Percentiles rank a stretch among this genome's conserved stretches.
Conservation (phyloP, 2,113 vertebrate species). For the Oryctolagus cuniculus region mOryCun1.1 NC_091436.1:157521001-157521500, state of each 20-base stretch:
- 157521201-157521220: background rate
- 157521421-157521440: background rate
- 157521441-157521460: background rate
- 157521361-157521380: background rate
- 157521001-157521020: background rate
- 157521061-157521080: background rate
- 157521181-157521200: background rate
- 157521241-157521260: background rate
- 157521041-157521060: background rate
- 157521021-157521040: background rate
- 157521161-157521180: slow-evolving; percentile 22
- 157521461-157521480: background rate
- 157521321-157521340: background rate
- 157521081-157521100: background rate
- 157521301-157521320: background rate
- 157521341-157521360: background rate
- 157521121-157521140: background rate
- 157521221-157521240: background rate
- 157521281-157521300: background rate
- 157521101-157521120: background rate
- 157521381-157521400: background rate
- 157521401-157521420: slow-evolving; percentile 67
- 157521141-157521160: background rate
- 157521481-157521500: slow-evolving; percentile 35
- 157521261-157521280: no score